Percentiles rank a stretch among this genome's conserved stretches.
Conservation (phyloP, 1,140 invertebrate species). For the Spodoptera litura region DNA sequence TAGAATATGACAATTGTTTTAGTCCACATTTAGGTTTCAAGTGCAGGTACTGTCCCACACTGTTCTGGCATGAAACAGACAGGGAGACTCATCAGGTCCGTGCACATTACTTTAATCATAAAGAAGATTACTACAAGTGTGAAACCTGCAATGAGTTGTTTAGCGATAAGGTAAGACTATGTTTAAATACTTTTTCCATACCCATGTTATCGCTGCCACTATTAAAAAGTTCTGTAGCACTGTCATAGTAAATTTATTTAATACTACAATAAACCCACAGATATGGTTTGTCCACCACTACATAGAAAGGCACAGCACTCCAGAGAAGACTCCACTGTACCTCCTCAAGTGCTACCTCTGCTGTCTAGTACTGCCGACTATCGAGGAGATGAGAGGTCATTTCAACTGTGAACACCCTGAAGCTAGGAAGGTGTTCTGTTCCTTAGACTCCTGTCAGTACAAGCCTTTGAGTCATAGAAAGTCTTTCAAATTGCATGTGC, state of each 20-base stretch:
- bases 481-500: slow-evolving; percentile 80
- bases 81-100: slow-evolving; percentile 78
- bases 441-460: slow-evolving; percentile 74
- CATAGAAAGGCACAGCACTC: slow-evolving; percentile 65
- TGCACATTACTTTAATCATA: slow-evolving; percentile 72
- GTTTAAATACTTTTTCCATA: too few species aligned
- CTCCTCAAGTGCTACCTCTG: slow-evolving; percentile 78
- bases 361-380: slow-evolving; percentile 61
- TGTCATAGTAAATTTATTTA: too few species aligned
- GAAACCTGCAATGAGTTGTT: slow-evolving; percentile 72
- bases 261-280: slow-evolving; percentile 48
- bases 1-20: slow-evolving; percentile 80
- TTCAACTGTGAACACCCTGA: slow-evolving; percentile 75
- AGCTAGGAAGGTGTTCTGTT: slow-evolving; percentile 77
- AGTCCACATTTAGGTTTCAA: slow-evolving; percentile 84
- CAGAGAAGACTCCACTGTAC: slow-evolving; percentile 49
- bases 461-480: slow-evolving; percentile 78
- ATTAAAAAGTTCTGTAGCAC: too few species aligned
- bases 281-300: slow-evolving; percentile 77
- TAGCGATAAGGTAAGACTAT: slow-evolving; percentile 78
- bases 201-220: too few species aligned
- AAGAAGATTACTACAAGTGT: slow-evolving; percentile 81
- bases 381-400: slow-evolving; percentile 75
- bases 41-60: slow-evolving; percentile 78
- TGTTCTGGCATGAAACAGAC: slow-evolving; percentile 84